Evolutionary conservation across 1,140 invertebrate species (phyloP), one percentile per base, ranked within the genome.

Genomic region (Drosophila biarmipes): DNA sequence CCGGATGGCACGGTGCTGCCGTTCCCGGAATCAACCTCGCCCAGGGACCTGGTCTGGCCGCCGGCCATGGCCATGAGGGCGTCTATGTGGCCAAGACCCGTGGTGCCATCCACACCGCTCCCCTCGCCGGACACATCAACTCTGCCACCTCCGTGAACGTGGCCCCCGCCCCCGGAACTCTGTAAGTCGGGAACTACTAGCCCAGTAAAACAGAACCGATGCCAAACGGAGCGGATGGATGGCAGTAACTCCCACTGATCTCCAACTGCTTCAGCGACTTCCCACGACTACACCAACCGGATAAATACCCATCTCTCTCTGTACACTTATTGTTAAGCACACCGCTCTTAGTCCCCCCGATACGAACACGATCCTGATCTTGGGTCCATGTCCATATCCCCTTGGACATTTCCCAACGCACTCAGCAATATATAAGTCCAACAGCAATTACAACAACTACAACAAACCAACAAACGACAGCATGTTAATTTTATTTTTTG

Each of bases 61-160:
- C 72, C 14, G 67, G 49, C 34, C 89, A 86, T 52, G 90, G 90
- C 12, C 82, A 85, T 73, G 78, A 90, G 71, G 91, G 91, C 64
- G 87, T 89, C 63, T 93, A 93, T 75, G 93, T 93, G n/a, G 93
- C 93, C 59, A 93, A 93, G 63, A 93, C 92, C 53, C 92, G 92
- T 67, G 93, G 93, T 54, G 92, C 93, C 59, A 80, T 93, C 40
- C 93, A 93, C 68, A 92, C 92, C 43, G 93, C 93, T 68, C 93
- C 93, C 15, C 87, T 93, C 24, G 92, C 93, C 51, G 92, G 93
- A 63, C 91, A 92, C 73, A 78, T 90, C 66, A 86, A 84, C 73
- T 92, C 91, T 2, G 91, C 90, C 55, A 90, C 91, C 31, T 92
- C 91, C 8, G 58, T 92, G 89, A 93, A 93, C 73, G 91, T 93